Evolutionary conservation across 2,113 vertebrate genomes (phyloP).

Genomic region (Zosterops borbonicus): DNA sequence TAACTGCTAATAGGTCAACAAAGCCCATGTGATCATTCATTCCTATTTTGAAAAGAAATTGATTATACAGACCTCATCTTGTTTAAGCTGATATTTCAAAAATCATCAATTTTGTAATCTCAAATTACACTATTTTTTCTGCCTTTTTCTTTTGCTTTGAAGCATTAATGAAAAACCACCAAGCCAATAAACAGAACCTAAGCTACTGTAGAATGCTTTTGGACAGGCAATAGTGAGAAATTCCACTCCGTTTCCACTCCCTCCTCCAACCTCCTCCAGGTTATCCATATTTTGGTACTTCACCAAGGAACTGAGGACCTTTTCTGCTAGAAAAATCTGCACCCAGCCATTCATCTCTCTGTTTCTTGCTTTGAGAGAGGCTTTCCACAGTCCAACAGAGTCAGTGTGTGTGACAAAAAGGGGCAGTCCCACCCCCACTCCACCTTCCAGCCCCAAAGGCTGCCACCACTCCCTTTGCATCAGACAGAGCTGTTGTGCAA

Average conservation of each 20-base stretch:
- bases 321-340: not conserved
- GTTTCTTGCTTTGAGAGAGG: not conserved
- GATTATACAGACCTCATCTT: not conserved
- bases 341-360: not conserved
- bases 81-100: not conserved
- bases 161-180: not conserved
- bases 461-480: not conserved
- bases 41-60: not conserved
- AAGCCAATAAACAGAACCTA: not conserved
- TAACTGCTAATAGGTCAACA: not conserved
- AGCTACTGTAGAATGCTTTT: not conserved
- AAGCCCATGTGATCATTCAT: not conserved
- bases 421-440: fast-evolving
- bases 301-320: not conserved
- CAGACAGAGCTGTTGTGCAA: not conserved
- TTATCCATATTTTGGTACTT: not conserved
- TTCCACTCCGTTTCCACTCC: not conserved
- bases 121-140: not conserved
- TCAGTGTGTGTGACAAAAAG: not conserved
- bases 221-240: not conserved
- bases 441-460: not conserved
- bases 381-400: not conserved
- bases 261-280: not conserved
- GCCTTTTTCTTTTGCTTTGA: not conserved
- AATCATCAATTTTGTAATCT: not conserved